Evolutionary conservation across 2,888 invertebrate species (phyloP), one percentile per base, ranked within the genome.

Genomic region (Nectonema munidae): DNA sequence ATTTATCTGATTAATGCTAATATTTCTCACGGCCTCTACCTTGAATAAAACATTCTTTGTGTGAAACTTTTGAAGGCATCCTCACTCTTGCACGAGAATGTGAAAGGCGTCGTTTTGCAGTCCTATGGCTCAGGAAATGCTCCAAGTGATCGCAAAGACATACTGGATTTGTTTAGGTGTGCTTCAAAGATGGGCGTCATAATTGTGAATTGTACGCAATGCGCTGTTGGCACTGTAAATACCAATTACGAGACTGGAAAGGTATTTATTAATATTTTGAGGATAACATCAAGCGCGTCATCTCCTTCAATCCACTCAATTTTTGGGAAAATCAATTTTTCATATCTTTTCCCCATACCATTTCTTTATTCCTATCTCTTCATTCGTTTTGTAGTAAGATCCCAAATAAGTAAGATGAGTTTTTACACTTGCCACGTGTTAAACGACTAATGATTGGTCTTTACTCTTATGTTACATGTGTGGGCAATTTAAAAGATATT

Each of bases 81-180:
- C 29, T 55, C 59, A 2, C 59, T 61, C 46, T 49, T 64, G 13
- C 53, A 69, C 44, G 67, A 73, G 2, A 71, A 77, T 11, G 69
- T 70, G 42, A 57, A 64, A 47, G 71, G 86, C 11, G 68, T 83
- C 1, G 71, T 89, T 1, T 54, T 89, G 29, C 75, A 81, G 55
- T 72, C 73, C 0, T 89, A 77, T 48, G 89, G 89, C 0, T 65
- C 73, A 0, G 89, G 89, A 1, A 89, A 95, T 51, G 66, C 81
- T 21, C 86, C 86, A 0, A 66, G 68, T 1, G 69, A 71, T 49
- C 64, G 76, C 5, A 56, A 57, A n/a, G 81, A 81, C 46, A 58
- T 89, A 2, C 54, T 79, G 4, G 58, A 64, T 0, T 70, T 66
- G 44, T 56, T 86, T 15, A 58, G 59, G 19, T 59, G 61, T 0